phyloP scores from a whole-genome alignment of 2,888 invertebrate genomes.

The Oxyteleia sp. region DNA sequence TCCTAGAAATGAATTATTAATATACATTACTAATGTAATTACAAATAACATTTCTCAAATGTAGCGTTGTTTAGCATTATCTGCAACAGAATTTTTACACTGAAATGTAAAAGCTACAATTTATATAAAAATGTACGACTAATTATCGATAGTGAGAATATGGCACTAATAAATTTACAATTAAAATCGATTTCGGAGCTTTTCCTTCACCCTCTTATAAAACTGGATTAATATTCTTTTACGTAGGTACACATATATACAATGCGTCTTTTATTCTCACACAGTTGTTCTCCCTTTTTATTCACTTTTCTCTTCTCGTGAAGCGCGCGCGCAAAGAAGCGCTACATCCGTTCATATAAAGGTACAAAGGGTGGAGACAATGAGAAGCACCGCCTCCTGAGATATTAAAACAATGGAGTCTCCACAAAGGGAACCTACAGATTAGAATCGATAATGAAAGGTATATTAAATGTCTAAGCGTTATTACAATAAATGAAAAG shows the following conservation, averaged over 20 bases:
- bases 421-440: slow-evolving; percentile 84
- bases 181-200: slow-evolving; percentile 6
- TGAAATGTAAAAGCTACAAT: too few relatives aligned
- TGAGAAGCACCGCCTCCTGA: slow-evolving; percentile 87
- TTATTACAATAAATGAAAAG: too few relatives aligned
- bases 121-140: too few relatives aligned
- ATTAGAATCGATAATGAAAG: slow-evolving; percentile 83
- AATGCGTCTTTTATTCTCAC: slow-evolving; percentile 67
- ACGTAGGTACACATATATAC: slow-evolving; percentile 22
- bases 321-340: slow-evolving; percentile 81
- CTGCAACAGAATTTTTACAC: too few relatives aligned
- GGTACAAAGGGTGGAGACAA: slow-evolving; percentile 87
- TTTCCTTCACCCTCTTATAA: slow-evolving; percentile 25
- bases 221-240: slow-evolving; percentile 37
- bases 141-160: too few relatives aligned
- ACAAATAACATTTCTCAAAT: too few relatives aligned
- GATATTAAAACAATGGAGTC: slow-evolving; percentile 87
- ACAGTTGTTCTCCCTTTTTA: slow-evolving; percentile 56
- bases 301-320: slow-evolving; percentile 62
- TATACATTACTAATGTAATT: too few relatives aligned
- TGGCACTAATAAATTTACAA: too few relatives aligned
- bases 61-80: too few relatives aligned
- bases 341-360: slow-evolving; percentile 83
- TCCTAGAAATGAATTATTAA: too few relatives aligned
- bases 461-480: too few relatives aligned